phyloP scores from a whole-genome alignment of 2,797 vertebrate species.

The Ctenosaura bakeri region DNA sequence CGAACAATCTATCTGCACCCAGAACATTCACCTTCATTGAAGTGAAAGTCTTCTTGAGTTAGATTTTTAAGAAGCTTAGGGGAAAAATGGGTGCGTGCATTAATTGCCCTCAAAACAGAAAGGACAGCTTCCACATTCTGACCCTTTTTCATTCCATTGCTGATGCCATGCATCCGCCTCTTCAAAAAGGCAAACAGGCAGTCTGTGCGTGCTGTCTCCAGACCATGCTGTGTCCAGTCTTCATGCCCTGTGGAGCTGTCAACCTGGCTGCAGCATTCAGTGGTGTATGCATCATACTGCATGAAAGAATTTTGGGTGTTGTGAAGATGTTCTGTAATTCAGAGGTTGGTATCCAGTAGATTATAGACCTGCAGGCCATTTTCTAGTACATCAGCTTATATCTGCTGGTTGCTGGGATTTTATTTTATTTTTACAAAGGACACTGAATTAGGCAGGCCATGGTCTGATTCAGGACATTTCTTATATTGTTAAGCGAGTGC shows the following conservation, averaged over 20 bases:
- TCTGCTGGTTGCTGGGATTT: neutral
- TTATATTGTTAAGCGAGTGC: neutral
- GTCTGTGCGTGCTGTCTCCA: neutral
- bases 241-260: neutral
- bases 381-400: neutral
- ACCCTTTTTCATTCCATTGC: neutral
- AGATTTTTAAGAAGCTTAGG: neutral
- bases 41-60: neutral
- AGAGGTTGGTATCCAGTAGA: neutral
- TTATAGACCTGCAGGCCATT: neutral
- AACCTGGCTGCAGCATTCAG: conserved; percentile 1
- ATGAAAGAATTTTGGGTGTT: neutral
- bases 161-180: neutral
- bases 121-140: neutral
- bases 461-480: neutral
- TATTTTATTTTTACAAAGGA: neutral
- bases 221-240: neutral
- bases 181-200: conserved; percentile 4
- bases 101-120: neutral
- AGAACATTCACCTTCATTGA: neutral
- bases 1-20: neutral
- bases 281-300: neutral
- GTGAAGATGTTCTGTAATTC: neutral
- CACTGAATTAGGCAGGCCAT: neutral
- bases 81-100: too few species aligned